Percentiles rank a stretch among this genome's conserved stretches.
phyloP scores from a whole-genome alignment of 1,140 invertebrate genomes.

The Papilio helenus region DNA sequence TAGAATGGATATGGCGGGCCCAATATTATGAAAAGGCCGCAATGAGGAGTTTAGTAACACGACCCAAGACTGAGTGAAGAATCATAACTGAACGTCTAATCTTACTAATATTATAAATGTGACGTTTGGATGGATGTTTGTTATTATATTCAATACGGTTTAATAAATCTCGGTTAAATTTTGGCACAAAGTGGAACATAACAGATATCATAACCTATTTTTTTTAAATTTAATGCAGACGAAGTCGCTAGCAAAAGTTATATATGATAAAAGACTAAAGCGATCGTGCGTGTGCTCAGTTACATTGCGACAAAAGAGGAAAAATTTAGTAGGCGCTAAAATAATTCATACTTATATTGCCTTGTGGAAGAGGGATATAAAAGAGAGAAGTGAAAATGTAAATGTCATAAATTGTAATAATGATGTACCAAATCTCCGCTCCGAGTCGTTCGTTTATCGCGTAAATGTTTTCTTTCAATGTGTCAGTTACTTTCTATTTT shows the following conservation, averaged over 20 bases:
- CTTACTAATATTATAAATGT: too few relatives aligned
- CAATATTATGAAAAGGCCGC: slow-evolving; percentile 46
- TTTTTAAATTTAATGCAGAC: too few relatives aligned
- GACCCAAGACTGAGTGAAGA: not conserved
- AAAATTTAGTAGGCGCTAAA: slow-evolving; percentile 33
- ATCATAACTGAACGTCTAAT: too few relatives aligned
- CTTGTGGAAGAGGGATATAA: slow-evolving; percentile 33
- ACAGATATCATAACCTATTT: too few relatives aligned
- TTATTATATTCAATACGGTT: too few relatives aligned
- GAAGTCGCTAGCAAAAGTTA: not conserved
- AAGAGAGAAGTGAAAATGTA: slow-evolving; percentile 37
- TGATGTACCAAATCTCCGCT: slow-evolving; percentile 36
- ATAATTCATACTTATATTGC: slow-evolving; percentile 37
- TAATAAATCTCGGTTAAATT: too few relatives aligned
- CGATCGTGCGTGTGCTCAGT: not conserved
- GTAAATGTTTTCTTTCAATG: slow-evolving; percentile 34
- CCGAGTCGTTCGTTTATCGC: slow-evolving; percentile 31
- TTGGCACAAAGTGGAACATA: too few relatives aligned
- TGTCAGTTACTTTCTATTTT: slow-evolving; percentile 18
- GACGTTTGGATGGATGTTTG: too few relatives aligned
- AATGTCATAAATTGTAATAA: slow-evolving; percentile 40
- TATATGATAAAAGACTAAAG: not conserved
- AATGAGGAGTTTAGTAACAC: slow-evolving; percentile 41
- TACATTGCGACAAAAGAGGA: slow-evolving; percentile 22
- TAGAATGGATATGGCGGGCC: slow-evolving; percentile 55